Evolutionary conservation across 2,797 vertebrate genomes (phyloP).

Genomic region (Vespertilio murinus): DNA sequence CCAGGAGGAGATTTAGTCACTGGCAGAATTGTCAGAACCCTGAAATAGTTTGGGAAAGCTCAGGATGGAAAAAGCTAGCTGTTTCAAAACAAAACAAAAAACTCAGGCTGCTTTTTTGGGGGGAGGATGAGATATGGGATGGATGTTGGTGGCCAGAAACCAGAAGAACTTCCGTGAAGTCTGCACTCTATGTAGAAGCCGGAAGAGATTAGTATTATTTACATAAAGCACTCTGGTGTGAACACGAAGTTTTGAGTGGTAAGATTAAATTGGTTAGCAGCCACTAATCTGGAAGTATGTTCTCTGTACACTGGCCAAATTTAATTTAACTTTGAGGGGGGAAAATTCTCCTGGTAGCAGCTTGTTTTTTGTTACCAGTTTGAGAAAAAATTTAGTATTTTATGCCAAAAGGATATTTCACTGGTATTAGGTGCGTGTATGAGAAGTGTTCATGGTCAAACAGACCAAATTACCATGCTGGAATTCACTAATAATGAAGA

Average conservation of each 20-base stretch:
- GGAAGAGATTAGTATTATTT: slow-evolving; percentile 2
- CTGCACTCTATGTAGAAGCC: neutral
- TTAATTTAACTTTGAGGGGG: slow-evolving; percentile 23
- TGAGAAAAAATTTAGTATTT: slow-evolving; percentile 30
- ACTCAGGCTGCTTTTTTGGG: neutral
- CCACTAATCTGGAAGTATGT: slow-evolving; percentile 14
- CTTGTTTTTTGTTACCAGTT: slow-evolving; percentile 50
- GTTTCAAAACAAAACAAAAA: slow-evolving; percentile 58
- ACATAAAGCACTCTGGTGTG: neutral
- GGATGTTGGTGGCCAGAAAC: slow-evolving; percentile 19
- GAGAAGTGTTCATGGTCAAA: neutral
- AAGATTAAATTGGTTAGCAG: slow-evolving; percentile 10
- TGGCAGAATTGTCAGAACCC: slow-evolving; percentile 80
- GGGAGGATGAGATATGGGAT: neutral
- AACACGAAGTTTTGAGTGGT: slow-evolving; percentile 31
- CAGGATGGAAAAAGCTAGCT: slow-evolving; percentile 74
- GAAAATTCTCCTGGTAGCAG: neutral
- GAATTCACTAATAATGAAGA: slow-evolving; percentile 13
- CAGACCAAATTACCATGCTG: neutral
- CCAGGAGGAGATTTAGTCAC: slow-evolving; percentile 83
- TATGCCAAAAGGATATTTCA: neutral
- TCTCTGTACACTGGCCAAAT: slow-evolving; percentile 37
- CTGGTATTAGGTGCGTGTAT: neutral
- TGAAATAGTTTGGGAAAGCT: slow-evolving; percentile 82
- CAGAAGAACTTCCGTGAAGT: slow-evolving; percentile 13